A percentile compares a stretch with the other conserved stretches of the same genome.
Conservation (phyloP, 2,797 vertebrate species). For the Cyprinella venusta region DNA sequence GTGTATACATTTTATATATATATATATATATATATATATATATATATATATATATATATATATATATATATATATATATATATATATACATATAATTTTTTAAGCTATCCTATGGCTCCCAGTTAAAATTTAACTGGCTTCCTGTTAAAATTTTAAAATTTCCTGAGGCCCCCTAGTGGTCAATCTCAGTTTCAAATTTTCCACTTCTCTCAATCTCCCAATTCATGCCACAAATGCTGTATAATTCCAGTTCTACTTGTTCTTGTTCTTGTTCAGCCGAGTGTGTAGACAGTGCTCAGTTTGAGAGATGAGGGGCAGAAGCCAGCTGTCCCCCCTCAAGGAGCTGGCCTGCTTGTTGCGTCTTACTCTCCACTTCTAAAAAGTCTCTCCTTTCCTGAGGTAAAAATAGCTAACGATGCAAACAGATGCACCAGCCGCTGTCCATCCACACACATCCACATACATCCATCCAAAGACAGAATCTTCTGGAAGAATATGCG, state of each 20-base stretch:
- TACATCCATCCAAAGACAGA: slow-evolving; percentile 54
- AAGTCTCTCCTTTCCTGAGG: slow-evolving; percentile 73
- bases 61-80: no score
- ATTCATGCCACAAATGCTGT: background rate
- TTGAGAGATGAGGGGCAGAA: slow-evolving; percentile 17
- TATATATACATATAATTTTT: no score
- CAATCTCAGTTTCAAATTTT: background rate
- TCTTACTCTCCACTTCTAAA: slow-evolving; percentile 46
- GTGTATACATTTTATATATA: no score
- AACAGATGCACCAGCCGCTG: slow-evolving; percentile 79
- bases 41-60: no score
- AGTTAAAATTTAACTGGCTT: no score
- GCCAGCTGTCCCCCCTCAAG: slow-evolving; percentile 71
- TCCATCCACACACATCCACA: slow-evolving; percentile 66
- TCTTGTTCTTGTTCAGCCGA: background rate
- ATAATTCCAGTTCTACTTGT: background rate
- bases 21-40: no score
- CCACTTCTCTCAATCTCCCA: background rate
- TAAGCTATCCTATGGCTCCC: no score
- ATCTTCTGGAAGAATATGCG: slow-evolving; percentile 59
- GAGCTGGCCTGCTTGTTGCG: slow-evolving; percentile 66
- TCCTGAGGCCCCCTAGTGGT: background rate
- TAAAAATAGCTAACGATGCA: slow-evolving; percentile 83
- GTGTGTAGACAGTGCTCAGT: background rate
- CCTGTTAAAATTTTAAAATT: no score